Base-by-base conservation (phyloP, 2,113 vertebrate genomes). In the Pteronura brasiliensis region DNA sequence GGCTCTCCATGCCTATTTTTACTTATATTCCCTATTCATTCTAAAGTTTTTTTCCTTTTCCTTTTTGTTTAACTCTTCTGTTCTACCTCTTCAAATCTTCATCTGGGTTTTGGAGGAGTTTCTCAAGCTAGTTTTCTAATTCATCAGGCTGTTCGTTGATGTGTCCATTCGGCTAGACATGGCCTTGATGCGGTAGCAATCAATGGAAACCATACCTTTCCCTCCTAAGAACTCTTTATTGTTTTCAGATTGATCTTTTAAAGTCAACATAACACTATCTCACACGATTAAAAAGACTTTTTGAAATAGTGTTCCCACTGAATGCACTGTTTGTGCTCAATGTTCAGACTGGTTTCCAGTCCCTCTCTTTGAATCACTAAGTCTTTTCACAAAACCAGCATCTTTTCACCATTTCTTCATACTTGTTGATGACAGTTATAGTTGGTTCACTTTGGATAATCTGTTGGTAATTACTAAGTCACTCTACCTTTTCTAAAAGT, bases 171-270 rank as follows among this genome's bases (percentile, higher is more conserved):
- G 69, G 59, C 42, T 72, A 6, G 9, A 23, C 7, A 11, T 1
- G 59, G 25, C 27, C 52, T 93, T 29, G 36, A 27, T 1, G 7
- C 31, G 31, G 21, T 79, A 59, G 85, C 42, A 17, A 61, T 11
- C 6, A 52, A 20, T 93, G 59, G 61, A 88, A 93, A 93, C 52
- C 36, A 14, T 52, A 49, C 23, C 20, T 85, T 92, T 69, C 31
- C 23, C 65, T 87, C 81, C 57, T n/a, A 90, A 97, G 88, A 88
- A 65, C 36, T 49, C 76, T 84, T 57, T 65, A 57, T 90, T 94
- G 77, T 63, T 74, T 92, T 94, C 59, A 49, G 29, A 72, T 23
- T 85, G 69, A 71, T 81, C 42, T 84, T 88, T 97, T 88, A 9
- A 83, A 97, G 61, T 74, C 82, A 95, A 29, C 52, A 44, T 69